These are phyloP conservation scores for Petrocephalus zakoni DNA, from an alignment of 2,113 vertebrate genomes.

Conservation along the genomic window DNA sequence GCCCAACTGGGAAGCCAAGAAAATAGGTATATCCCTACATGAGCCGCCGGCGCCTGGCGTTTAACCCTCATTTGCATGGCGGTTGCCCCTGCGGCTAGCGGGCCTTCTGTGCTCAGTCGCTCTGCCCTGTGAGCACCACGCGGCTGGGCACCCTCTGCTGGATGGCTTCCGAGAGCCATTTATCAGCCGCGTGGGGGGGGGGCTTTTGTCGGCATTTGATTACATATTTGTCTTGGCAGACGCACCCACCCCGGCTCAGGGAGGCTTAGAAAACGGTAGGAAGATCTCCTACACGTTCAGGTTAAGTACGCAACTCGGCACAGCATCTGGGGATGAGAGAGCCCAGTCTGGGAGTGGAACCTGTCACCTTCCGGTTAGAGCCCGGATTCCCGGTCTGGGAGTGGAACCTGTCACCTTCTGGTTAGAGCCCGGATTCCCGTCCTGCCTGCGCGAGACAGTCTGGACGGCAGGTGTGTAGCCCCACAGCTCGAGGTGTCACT, in stretches of 20 bases:
- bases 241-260: neutral
- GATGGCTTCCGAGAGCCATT: neutral
- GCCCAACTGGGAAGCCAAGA: neutral
- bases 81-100: neutral
- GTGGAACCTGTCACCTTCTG: neutral
- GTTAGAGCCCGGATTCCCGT: neutral
- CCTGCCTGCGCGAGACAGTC: neutral
- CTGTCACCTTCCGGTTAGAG: neutral
- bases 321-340: neutral
- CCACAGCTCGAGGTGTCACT: neutral
- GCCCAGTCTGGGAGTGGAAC: neutral
- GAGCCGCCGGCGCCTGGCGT: neutral
- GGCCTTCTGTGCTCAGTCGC: neutral
- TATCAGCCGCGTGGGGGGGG: neutral
- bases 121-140: neutral
- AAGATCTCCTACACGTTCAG: neutral
- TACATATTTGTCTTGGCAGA: neutral
- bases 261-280: neutral
- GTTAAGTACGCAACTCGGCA: neutral
- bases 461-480: neutral
- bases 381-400: neutral
- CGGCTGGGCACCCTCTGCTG: neutral
- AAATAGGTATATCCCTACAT: slow-evolving; percentile 1
- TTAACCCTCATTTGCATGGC: neutral
- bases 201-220: neutral